Evolutionary conservation across 2,888 invertebrate species (phyloP).

Genomic region (Arrhopalites spinosus): DNA sequence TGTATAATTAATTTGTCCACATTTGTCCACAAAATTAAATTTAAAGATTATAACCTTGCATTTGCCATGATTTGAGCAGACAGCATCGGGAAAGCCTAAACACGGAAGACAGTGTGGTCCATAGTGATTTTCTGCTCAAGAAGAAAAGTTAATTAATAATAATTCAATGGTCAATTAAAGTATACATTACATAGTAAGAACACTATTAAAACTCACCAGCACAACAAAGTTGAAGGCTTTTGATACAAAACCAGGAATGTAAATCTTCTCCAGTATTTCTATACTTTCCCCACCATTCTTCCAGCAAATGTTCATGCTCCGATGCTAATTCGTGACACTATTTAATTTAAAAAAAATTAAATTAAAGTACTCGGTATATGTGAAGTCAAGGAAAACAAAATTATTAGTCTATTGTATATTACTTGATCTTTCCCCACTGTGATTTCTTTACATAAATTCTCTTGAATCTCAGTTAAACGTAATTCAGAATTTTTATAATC

Average conservation of each 20-base stretch:
- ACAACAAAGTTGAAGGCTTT: slow-evolving; percentile 78
- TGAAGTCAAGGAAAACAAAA: no score
- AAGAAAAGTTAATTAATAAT: no score
- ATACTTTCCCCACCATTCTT: slow-evolving; percentile 86
- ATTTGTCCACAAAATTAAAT: not conserved
- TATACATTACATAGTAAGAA: no score
- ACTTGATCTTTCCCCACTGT: slow-evolving; percentile 68
- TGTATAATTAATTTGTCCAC: no score
- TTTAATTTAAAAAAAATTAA: slow-evolving; percentile 19
- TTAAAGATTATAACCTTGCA: slow-evolving; percentile 64
- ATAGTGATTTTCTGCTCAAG: slow-evolving; percentile 77
- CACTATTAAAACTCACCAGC: no score
- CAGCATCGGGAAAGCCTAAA: slow-evolving; percentile 70
- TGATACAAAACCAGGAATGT: slow-evolving; percentile 77
- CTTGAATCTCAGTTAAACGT: slow-evolving; percentile 87
- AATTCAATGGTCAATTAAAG: slow-evolving; percentile 78
- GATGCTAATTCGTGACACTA: slow-evolving; percentile 86
- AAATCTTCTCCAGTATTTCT: slow-evolving; percentile 68
- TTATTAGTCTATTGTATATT: slow-evolving; percentile 4
- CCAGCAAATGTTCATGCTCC: slow-evolving; percentile 78
- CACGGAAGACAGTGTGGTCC: slow-evolving; percentile 83
- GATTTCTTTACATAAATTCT: slow-evolving; percentile 78
- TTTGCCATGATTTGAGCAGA: slow-evolving; percentile 83
- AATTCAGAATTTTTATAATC: slow-evolving; percentile 86
- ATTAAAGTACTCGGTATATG: no score